Percentiles rank a stretch among this genome's conserved stretches.
Conservation (phyloP, 2,797 vertebrate genomes). For the Lagocephalus sceleratus region DNA sequence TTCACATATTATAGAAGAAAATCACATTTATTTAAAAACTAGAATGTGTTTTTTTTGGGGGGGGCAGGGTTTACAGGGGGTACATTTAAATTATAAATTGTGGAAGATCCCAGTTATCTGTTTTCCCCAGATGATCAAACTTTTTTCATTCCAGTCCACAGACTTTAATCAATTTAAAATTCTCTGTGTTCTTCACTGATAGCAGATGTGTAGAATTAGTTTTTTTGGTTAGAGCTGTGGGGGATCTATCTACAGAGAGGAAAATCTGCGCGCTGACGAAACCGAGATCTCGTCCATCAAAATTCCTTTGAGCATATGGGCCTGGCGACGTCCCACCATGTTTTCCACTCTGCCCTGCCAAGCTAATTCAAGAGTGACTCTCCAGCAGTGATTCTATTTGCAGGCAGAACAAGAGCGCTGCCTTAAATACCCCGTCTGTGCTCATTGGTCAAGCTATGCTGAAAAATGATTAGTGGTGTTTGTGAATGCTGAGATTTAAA, state of each 20-base stretch:
- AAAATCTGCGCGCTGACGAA: constrained; percentile 51
- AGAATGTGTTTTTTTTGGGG: too few relatives aligned
- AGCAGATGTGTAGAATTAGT: constrained; percentile 29
- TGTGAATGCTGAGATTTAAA: constrained; percentile 30
- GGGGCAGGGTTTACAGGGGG: too few relatives aligned
- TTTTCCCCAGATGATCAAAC: not conserved
- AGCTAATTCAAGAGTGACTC: constrained; percentile 75
- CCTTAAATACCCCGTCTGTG: constrained; percentile 66
- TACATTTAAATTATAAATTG: too few relatives aligned
- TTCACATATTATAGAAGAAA: constrained; percentile 1
- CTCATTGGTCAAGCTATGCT: constrained; percentile 54
- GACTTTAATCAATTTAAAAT: constrained; percentile 9
- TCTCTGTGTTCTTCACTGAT: constrained; percentile 15
- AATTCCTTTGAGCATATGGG: constrained; percentile 74
- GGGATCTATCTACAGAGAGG: constrained; percentile 44
- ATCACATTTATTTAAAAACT: too few relatives aligned
- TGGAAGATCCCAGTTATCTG: not conserved
- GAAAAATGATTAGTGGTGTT: constrained; percentile 5
- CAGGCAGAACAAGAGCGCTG: constrained; percentile 62
- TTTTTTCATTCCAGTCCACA: not conserved
- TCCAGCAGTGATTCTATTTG: constrained; percentile 75
- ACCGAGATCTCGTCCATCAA: constrained; percentile 55
- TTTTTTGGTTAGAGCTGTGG: constrained; percentile 23
- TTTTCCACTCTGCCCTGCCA: constrained; percentile 79
- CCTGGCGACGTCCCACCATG: constrained; percentile 66